Evolutionary conservation across 2,797 vertebrate species (phyloP).

Genomic region (Oreochromis grahami): DNA sequence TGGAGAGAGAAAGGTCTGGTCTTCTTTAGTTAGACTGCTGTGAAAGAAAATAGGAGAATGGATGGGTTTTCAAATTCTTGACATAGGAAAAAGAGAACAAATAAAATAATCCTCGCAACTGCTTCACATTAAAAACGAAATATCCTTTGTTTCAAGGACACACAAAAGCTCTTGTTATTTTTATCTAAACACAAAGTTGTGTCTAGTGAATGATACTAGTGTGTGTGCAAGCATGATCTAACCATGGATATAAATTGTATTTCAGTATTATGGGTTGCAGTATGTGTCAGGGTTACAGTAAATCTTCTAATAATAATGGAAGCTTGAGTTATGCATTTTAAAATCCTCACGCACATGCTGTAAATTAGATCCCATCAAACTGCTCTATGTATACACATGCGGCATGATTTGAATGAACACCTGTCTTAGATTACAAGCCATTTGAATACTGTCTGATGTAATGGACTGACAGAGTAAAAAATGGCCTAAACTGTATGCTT

Average conservation of each 20-base stretch:
- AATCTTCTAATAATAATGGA: background rate
- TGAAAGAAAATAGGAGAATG: background rate
- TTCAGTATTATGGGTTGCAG: background rate
- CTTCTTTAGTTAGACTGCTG: background rate
- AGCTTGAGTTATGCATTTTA: background rate
- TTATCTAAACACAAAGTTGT: background rate
- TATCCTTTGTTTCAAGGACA: background rate
- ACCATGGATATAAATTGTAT: background rate
- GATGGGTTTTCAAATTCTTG: background rate
- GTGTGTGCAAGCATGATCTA: background rate
- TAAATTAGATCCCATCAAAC: background rate
- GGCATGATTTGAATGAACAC: background rate
- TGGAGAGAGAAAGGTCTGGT: background rate
- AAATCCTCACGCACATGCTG: background rate
- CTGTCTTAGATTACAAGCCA: background rate
- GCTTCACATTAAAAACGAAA: background rate
- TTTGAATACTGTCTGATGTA: background rate
- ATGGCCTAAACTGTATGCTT: rapidly evolving
- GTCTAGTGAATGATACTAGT: background rate
- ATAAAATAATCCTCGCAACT: rapidly evolving
- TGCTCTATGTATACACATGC: background rate
- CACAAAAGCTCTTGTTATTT: background rate
- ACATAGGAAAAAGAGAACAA: background rate
- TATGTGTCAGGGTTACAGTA: background rate
- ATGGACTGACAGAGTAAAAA: background rate